phyloP scores from a whole-genome alignment of 2,113 vertebrate genomes.

The Corvus moneduloides region DNA sequence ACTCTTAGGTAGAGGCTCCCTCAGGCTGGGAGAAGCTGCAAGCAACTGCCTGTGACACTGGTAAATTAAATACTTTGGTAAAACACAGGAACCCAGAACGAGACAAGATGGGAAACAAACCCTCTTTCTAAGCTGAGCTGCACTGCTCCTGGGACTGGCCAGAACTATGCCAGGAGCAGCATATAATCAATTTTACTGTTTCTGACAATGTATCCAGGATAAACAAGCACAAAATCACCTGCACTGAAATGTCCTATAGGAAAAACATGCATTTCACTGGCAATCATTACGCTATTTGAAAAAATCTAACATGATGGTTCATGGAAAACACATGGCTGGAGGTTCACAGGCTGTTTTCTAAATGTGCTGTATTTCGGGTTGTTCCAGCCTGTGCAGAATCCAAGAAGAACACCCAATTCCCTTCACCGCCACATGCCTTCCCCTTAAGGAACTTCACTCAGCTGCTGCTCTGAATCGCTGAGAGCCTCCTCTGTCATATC shows the following conservation, averaged over 20 bases:
- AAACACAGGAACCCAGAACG: not conserved
- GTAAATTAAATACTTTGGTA: not conserved
- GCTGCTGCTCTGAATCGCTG: not conserved
- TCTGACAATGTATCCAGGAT: not conserved
- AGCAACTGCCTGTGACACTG: not conserved
- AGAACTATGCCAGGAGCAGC: not conserved
- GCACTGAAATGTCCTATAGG: rapidly evolving
- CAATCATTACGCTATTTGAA: not conserved
- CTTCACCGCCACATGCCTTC: not conserved
- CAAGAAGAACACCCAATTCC: not conserved
- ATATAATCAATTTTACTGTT: not conserved
- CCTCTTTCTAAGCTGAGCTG: not conserved
- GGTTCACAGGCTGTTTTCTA: not conserved
- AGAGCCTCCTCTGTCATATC: not conserved
- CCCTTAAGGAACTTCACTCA: not conserved
- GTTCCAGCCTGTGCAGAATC: not conserved
- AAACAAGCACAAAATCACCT: not conserved
- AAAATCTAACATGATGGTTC: not conserved
- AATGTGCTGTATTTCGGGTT: not conserved
- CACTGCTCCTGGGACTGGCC: not conserved
- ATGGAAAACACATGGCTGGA: not conserved
- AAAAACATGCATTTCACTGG: not conserved
- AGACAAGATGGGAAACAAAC: not conserved
- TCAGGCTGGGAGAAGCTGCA: not conserved
- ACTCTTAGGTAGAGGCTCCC: not conserved